Percentiles rank a stretch among this genome's conserved stretches.
phyloP scores from a whole-genome alignment of 2,888 invertebrate genomes.

The Agrypnus murinus region DNA sequence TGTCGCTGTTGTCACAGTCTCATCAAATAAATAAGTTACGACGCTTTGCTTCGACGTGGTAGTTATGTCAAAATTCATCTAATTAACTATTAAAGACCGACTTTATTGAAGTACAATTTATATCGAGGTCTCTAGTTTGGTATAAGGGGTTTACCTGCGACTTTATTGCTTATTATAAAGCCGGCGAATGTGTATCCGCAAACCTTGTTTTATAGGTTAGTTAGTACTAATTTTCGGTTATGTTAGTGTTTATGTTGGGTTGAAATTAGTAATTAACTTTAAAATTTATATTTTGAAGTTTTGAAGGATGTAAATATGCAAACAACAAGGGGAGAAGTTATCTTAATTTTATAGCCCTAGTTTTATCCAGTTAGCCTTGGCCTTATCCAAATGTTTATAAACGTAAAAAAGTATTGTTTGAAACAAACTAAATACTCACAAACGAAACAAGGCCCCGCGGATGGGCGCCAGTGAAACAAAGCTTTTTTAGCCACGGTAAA shows the following conservation, averaged over 20 bases:
- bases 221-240: slow-evolving; percentile 41
- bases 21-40: slow-evolving; percentile 21
- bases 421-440: no score
- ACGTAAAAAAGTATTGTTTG: no score
- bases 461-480: no score
- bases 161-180: slow-evolving; percentile 40
- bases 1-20: slow-evolving; percentile 9
- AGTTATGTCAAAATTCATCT: slow-evolving; percentile 19
- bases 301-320: no score
- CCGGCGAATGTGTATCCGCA: slow-evolving; percentile 19
- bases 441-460: no score
- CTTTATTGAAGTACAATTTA: slow-evolving; percentile 37
- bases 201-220: slow-evolving; percentile 39
- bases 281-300: slow-evolving; percentile 15
- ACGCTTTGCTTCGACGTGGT: not conserved
- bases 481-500: no score
- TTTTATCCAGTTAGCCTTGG: no score
- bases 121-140: slow-evolving; percentile 23
- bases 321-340: no score
- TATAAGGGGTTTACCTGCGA: slow-evolving; percentile 24
- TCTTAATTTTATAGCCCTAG: no score
- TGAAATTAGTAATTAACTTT: slow-evolving; percentile 39
- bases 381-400: no score
- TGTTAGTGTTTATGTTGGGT: slow-evolving; percentile 19
- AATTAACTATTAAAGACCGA: slow-evolving; percentile 25